A percentile compares a stretch with the other conserved stretches of the same genome.
These are phyloP conservation scores for Leptinotarsa haldemani DNA, from an alignment of 2,888 invertebrate genomes.

Conservation along the genomic window DNA sequence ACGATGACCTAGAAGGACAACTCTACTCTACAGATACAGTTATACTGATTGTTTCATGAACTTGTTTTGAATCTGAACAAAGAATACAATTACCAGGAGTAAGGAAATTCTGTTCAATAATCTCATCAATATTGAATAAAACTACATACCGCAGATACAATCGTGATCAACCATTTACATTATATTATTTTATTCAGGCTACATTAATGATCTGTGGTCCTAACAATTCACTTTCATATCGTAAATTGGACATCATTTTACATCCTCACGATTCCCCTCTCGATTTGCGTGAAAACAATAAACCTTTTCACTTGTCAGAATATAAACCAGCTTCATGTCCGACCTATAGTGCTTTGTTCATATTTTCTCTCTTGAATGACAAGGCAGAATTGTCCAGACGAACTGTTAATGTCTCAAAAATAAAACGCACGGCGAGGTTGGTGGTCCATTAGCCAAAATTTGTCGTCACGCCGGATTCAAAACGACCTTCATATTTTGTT, in stretches of 20 bases:
- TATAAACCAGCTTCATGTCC: background rate
- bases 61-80: too few species aligned
- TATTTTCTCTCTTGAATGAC: constrained; percentile 20
- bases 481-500: background rate
- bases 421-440: constrained; percentile 3
- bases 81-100: too few species aligned
- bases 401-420: constrained; percentile 3
- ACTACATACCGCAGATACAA: too few species aligned
- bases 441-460: constrained; percentile 21
- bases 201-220: too few species aligned
- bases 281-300: background rate
- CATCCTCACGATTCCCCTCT: background rate
- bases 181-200: too few species aligned
- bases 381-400: background rate
- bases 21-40: too few species aligned
- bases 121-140: too few species aligned
- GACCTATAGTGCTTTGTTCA: background rate
- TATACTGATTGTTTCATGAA: too few species aligned
- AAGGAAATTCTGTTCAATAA: too few species aligned
- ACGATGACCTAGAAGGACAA: too few species aligned
- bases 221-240: too few species aligned
- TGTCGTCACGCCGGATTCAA: background rate
- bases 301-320: constrained; percentile 1
- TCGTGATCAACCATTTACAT: too few species aligned
- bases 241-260: background rate